Evolutionary conservation across 2,113 vertebrate genomes (phyloP), one percentile per base, ranked within the genome.

Genomic region (Pimephales promelas): DNA sequence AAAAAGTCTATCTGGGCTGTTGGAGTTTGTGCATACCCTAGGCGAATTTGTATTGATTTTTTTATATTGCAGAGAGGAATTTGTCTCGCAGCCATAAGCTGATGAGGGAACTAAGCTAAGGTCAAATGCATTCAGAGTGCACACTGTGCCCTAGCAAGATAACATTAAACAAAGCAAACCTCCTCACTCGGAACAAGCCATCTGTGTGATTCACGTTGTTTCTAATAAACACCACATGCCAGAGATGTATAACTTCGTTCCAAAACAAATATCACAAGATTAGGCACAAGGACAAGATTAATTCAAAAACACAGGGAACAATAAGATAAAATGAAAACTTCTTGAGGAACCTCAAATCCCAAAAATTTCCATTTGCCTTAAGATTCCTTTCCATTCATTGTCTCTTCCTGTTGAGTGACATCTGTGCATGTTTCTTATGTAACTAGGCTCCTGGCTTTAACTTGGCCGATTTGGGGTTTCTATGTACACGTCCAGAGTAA

Each of bases 51-150:
- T 52, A 87, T 84, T 74, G 83, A 87, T 87, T 78, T 84, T 74
- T 70, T 81, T 52, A 81, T 52, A 81, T 28, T 84, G 47, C 77
- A 84, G 82, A 75, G 47, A 43, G 82, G 82, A 82, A 87, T 84
- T 59, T 84, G 82, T 77, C 43, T 75, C 81, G 26, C 47, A 22
- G 54, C 45, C 68, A 81, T 45, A 83, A 78, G 36, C 4, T 10
- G 5, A 22, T 59, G 56, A 9, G 36, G 34, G 18, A 56, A 22
- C 43, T 61, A 84, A 83, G 59, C 31, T 10, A 54, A 24, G 62
- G 64, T 78, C 82, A 80, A 72, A 71, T 70, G 68, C 75, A 64
- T 81, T 81, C 76, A 66, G 54, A 13, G 70, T 49, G 20, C 34
- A 26, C 28, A 78, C 82, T 81, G 85, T 68, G 57, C 10, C 20